Evolutionary conservation across 2,113 vertebrate species (phyloP).

Genomic region (Apeltes quadracus): DNA sequence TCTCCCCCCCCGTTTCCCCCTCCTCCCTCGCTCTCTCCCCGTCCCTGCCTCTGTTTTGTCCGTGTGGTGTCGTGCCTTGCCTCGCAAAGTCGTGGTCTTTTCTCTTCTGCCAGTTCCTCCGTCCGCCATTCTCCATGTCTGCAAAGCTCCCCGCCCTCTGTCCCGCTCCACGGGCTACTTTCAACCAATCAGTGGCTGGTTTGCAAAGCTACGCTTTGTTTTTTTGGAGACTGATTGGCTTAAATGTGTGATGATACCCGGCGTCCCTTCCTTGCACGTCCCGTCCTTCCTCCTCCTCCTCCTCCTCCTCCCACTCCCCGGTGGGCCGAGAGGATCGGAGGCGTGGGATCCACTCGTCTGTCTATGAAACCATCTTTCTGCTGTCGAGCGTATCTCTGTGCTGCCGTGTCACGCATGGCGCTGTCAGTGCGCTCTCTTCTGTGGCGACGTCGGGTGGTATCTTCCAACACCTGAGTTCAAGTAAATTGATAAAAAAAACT

Average conservation of each 20-base stretch:
- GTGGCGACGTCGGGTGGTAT: constrained; percentile 70
- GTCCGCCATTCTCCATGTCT: constrained; percentile 54
- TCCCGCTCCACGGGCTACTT: constrained; percentile 14
- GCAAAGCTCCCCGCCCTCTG: constrained; percentile 14
- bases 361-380: constrained; percentile 72
- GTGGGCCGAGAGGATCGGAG: constrained; percentile 35
- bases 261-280: constrained; percentile 28
- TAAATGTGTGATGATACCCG: background rate
- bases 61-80: constrained; percentile 64
- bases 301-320: constrained; percentile 19
- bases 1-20: background rate
- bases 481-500: constrained; percentile 29
- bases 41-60: constrained; percentile 50
- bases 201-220: background rate
- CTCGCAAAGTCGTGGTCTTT: constrained; percentile 54
- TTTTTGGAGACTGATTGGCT: background rate
- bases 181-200: constrained; percentile 26
- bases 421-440: constrained; percentile 63
- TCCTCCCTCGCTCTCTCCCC: constrained; percentile 25
- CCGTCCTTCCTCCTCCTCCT: constrained; percentile 31
- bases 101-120: constrained; percentile 49
- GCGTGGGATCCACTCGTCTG: constrained; percentile 23
- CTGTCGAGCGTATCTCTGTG: constrained; percentile 58
- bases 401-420: constrained; percentile 56
- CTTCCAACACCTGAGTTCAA: constrained; percentile 53